A percentile compares a stretch with the other conserved stretches of the same genome.
Evolutionary conservation across 2,888 invertebrate genomes (phyloP).

Genomic region (Parnassius mnemosyne): DNA sequence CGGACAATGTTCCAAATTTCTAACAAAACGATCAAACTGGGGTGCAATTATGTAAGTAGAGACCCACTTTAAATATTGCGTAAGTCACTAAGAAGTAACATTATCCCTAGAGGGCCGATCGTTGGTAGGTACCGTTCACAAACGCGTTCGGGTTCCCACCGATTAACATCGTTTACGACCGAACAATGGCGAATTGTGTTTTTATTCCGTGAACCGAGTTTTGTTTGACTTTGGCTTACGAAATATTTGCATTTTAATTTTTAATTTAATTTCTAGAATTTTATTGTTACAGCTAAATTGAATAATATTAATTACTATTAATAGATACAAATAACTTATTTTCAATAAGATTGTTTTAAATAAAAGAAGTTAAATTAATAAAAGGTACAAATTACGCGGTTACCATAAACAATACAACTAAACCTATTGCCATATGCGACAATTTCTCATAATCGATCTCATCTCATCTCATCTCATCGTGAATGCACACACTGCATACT

Average conservation of each 20-base stretch:
- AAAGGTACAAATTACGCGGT: too few species aligned
- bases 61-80: slow-evolving; percentile 35
- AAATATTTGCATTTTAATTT: background rate
- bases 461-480: too few species aligned
- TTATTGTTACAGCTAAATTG: too few species aligned
- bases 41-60: slow-evolving; percentile 1
- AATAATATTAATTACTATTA: too few species aligned
- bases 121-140: slow-evolving; percentile 33
- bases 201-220: slow-evolving; percentile 19
- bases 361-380: too few species aligned
- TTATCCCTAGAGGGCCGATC: slow-evolving; percentile 51
- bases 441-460: background rate
- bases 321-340: too few species aligned
- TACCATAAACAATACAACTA: too few species aligned
- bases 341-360: too few species aligned
- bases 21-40: background rate
- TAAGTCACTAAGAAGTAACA: slow-evolving; percentile 43
- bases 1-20: background rate
- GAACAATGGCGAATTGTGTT: slow-evolving; percentile 32
- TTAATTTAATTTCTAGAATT: too few species aligned
- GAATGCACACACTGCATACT: slow-evolving; percentile 7
- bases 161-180: slow-evolving; percentile 48
- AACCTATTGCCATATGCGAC: background rate
- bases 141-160: slow-evolving; percentile 43
- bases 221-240: slow-evolving; percentile 1